Evolutionary conservation across 2,797 vertebrate genomes (phyloP).

Genomic region (Rhodeus uyekii): DNA sequence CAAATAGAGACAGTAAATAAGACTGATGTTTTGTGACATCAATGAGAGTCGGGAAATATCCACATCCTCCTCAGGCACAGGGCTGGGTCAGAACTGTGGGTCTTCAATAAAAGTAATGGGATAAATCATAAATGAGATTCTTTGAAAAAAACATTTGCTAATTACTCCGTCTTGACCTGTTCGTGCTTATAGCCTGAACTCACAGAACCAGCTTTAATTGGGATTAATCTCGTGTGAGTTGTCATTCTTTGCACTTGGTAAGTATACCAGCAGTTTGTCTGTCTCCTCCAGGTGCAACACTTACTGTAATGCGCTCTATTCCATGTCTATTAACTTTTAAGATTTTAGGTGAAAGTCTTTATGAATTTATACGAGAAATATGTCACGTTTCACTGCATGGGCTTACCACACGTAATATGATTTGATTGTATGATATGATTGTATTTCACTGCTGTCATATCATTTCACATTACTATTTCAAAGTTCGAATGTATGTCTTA

Average conservation of each 20-base stretch:
- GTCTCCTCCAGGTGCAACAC: neutral
- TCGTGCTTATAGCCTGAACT: slow-evolving; percentile 25
- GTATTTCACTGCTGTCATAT: neutral
- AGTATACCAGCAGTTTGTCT: neutral
- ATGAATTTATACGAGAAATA: neutral
- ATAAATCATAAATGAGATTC: slow-evolving; percentile 37
- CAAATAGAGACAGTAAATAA: slow-evolving; percentile 12
- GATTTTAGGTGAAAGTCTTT: neutral
- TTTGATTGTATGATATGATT: too few relatives aligned
- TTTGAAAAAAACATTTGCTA: slow-evolving; percentile 30
- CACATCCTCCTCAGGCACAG: neutral
- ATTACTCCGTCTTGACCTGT: slow-evolving; percentile 30
- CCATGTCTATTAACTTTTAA: neutral
- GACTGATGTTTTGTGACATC: slow-evolving; percentile 25
- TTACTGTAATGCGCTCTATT: neutral
- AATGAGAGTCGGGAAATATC: slow-evolving; percentile 1
- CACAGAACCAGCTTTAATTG: slow-evolving; percentile 13
- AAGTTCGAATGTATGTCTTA: too few relatives aligned
- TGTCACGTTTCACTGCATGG: neutral
- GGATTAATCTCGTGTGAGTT: slow-evolving; percentile 23
- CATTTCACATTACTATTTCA: neutral
- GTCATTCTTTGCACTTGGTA: neutral
- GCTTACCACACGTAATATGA: too few relatives aligned
- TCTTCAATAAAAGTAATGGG: neutral
- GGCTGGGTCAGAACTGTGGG: neutral